Evolutionary conservation across 1,140 invertebrate species (phyloP).

Genomic region (Parasteatoda tepidariorum): DNA sequence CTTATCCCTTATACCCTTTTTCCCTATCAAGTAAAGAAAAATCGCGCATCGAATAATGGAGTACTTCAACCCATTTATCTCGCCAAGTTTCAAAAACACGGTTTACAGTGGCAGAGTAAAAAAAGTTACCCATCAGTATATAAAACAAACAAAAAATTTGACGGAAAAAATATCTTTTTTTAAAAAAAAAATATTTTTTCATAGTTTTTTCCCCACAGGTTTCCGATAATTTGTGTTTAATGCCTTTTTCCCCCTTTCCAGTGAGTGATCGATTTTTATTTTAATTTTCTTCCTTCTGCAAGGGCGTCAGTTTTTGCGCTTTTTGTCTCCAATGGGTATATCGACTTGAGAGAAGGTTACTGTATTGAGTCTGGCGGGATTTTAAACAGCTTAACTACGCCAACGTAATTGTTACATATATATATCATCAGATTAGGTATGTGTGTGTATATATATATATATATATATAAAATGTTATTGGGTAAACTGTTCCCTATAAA

Average conservation of each 20-base stretch:
- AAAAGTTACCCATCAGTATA: conserved; percentile 5
- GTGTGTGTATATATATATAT: too few species aligned
- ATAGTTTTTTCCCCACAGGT: conserved; percentile 57
- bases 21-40: neutral
- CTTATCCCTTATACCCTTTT: neutral
- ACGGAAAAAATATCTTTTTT: conserved; percentile 13
- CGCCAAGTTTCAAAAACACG: conserved; percentile 54
- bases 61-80: conserved; percentile 54
- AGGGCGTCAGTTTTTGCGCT: neutral
- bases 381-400: conserved; percentile 10
- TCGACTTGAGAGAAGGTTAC: conserved; percentile 41
- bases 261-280: conserved; percentile 47
- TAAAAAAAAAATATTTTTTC: conserved; percentile 14
- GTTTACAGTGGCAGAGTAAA: conserved; percentile 14
- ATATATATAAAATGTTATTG: too few species aligned
- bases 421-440: too few species aligned
- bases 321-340: conserved; percentile 36
- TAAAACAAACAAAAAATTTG: neutral
- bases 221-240: conserved; percentile 60
- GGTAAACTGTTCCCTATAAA: too few species aligned
- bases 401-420: too few species aligned
- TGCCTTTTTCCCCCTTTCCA: conserved; percentile 41
- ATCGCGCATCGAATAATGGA: conserved; percentile 40
- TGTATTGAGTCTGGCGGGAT: conserved; percentile 32
- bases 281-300: conserved; percentile 25